Percentiles rank a stretch among this genome's conserved stretches.
These are phyloP conservation scores for Penaeus indicus DNA, from an alignment of 1,140 invertebrate species.

Conservation along the genomic window DNA sequence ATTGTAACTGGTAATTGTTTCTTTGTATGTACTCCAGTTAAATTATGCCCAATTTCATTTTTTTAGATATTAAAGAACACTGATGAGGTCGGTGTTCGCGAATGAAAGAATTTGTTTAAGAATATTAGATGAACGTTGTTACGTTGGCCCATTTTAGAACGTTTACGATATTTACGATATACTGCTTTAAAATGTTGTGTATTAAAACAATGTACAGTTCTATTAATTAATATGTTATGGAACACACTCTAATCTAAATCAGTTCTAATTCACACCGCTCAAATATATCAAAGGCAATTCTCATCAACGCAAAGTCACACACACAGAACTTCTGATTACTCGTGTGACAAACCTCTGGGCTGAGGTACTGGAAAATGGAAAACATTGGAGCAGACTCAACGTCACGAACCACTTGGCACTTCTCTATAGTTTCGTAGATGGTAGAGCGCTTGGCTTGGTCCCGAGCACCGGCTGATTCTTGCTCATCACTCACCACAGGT, in stretches of 20 bases:
- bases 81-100: no score
- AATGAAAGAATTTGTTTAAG: background rate
- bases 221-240: no score
- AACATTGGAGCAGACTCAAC: conserved; percentile 64
- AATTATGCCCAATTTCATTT: no score
- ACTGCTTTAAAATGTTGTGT: no score
- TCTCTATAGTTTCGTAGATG: conserved; percentile 65
- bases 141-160: background rate
- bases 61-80: no score
- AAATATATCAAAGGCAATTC: background rate
- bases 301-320: background rate
- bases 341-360: conserved; percentile 61
- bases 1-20: background rate
- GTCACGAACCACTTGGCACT: conserved; percentile 59
- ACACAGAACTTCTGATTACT: conserved; percentile 55
- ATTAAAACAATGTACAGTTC: no score
- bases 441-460: conserved; percentile 60
- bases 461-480: conserved; percentile 29
- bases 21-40: no score
- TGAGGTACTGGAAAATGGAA: conserved; percentile 66
- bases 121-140: conserved; percentile 28
- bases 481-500: conserved; percentile 54
- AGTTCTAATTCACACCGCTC: conserved; percentile 38
- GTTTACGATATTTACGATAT: no score
- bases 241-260: no score